Evolutionary conservation across 2,797 vertebrate species (phyloP).

Genomic region (Kryptolebias ocellatus): DNA sequence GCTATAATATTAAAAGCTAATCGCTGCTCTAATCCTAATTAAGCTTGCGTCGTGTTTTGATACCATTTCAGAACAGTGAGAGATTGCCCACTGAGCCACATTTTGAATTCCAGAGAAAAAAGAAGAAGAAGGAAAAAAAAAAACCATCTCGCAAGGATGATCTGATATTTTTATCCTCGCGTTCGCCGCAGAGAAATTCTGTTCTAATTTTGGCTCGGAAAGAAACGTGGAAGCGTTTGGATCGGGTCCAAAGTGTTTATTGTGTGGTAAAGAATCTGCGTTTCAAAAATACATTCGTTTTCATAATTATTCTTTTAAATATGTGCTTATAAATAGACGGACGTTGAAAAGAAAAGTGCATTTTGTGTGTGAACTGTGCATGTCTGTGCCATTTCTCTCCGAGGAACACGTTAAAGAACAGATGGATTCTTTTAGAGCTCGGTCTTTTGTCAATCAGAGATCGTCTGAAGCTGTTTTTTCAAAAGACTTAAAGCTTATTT

Average conservation of each 20-base stretch:
- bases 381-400: background rate
- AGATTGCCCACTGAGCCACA: conserved; percentile 31
- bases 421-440: conserved; percentile 1
- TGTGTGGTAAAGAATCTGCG: conserved; percentile 6
- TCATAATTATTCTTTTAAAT: background rate
- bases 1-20: conserved; percentile 63
- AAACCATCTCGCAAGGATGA: conserved; percentile 15
- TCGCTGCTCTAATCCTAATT: conserved; percentile 66
- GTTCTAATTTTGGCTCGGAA: conserved; percentile 14
- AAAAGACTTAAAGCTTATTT: background rate
- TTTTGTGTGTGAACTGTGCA: background rate
- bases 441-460: background rate
- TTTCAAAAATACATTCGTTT: background rate
- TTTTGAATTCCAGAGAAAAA: conserved; percentile 35
- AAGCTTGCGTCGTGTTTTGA: conserved; percentile 56
- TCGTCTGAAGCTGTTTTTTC: background rate
- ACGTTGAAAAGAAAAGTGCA: background rate
- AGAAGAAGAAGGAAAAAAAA: no score
- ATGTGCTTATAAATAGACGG: background rate
- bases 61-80: conserved; percentile 50
- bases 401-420: background rate
- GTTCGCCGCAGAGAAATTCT: conserved; percentile 37
- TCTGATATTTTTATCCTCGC: conserved; percentile 24
- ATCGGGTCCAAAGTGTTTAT: conserved; percentile 8
- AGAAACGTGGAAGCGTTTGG: background rate